Conservation (phyloP, 2,113 vertebrate species). For the Tricholaema leucomelas region DNA sequence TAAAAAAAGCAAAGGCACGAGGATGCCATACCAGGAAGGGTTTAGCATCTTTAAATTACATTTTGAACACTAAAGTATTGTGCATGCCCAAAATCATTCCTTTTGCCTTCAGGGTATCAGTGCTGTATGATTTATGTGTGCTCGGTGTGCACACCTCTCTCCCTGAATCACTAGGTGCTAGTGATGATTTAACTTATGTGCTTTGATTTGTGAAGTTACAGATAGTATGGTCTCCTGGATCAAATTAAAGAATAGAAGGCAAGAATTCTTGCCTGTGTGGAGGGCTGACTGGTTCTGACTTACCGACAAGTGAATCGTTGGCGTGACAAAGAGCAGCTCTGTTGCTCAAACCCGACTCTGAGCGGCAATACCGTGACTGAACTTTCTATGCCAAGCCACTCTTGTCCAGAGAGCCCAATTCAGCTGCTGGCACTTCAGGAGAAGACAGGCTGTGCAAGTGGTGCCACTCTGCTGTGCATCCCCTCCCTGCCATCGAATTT, state of each 20-base stretch:
- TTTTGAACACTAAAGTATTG: not conserved
- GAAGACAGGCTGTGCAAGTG: not conserved
- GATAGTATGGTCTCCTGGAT: not conserved
- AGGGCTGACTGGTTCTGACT: not conserved
- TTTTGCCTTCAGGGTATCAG: not conserved
- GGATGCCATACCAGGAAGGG: not conserved
- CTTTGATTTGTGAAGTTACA: constrained; percentile 21
- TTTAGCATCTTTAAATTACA: constrained; percentile 37
- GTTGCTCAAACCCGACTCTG: not conserved
- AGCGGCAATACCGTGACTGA: not conserved
- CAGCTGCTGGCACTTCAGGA: not conserved
- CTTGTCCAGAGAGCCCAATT: not conserved
- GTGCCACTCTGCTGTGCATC: not conserved
- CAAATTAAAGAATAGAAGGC: not conserved
- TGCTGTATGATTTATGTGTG: not conserved
- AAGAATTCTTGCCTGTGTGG: not conserved
- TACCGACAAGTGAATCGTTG: not conserved
- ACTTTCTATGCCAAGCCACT: not conserved
- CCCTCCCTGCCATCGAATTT: not conserved
- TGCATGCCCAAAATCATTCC: not conserved
- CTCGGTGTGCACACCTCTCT: not conserved
- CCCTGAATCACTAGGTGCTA: not conserved
- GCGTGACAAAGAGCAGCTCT: not conserved
- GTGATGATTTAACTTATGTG: not conserved
- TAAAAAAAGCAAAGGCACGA: not conserved